A percentile compares a stretch with the other conserved stretches of the same genome.
These are phyloP conservation scores for Cyclophora albipunctata DNA, from an alignment of 2,888 invertebrate species.

Conservation along the genomic window DNA sequence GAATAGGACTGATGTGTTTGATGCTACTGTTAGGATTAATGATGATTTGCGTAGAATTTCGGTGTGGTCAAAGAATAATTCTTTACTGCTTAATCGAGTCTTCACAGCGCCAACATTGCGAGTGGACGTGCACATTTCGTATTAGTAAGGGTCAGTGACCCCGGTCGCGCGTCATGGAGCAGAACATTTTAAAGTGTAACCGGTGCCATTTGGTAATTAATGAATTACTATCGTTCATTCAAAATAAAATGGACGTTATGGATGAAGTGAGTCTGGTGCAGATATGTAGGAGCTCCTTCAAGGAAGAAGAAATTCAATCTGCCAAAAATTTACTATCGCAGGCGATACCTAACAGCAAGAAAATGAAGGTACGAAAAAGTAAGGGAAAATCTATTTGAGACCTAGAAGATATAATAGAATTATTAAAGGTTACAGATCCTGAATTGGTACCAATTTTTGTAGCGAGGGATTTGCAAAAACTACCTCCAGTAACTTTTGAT, in stretches of 20 bases:
- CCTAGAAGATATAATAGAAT: constrained; percentile 9
- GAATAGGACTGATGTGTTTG: too few species aligned
- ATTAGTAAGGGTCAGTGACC: too few species aligned
- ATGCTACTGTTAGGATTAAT: too few species aligned
- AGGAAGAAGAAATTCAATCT: too few species aligned
- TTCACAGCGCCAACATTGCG: too few species aligned
- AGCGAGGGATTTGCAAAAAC: constrained; percentile 13
- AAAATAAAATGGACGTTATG: not conserved
- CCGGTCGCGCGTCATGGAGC: too few species aligned
- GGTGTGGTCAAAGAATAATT: too few species aligned
- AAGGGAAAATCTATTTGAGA: too few species aligned
- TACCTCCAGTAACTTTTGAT: constrained; percentile 15
- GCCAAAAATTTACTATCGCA: not conserved
- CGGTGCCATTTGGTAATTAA: constrained; percentile 5
- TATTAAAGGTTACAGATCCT: constrained; percentile 13
- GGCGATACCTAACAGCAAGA: not conserved
- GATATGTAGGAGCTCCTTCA: not conserved
- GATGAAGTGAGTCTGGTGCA: constrained; percentile 9
- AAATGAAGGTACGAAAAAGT: too few species aligned
- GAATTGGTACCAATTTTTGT: constrained; percentile 15
- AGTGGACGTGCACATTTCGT: too few species aligned
- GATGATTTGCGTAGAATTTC: too few species aligned
- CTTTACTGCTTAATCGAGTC: too few species aligned
- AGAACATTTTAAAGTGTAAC: constrained; percentile 5
- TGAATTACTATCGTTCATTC: constrained; percentile 1